Conservation (phyloP, 2,797 vertebrate species). For the Rhinichthys osculus region DNA sequence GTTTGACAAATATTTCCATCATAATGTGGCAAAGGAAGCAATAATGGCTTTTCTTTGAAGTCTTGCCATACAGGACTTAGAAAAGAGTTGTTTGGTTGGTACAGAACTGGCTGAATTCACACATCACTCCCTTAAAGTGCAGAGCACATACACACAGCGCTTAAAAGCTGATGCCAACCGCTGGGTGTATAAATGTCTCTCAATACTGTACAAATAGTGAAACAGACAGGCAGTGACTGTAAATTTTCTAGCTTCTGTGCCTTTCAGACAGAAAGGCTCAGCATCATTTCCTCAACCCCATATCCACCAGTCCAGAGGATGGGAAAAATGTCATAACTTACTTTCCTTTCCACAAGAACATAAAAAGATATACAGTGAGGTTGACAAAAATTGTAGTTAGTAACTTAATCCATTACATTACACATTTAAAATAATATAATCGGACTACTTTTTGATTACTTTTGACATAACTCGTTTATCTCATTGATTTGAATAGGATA, state of each 20-base stretch:
- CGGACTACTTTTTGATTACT: neutral
- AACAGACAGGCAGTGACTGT: constrained; percentile 5
- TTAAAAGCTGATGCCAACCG: constrained; percentile 15
- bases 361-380: neutral
- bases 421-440: neutral
- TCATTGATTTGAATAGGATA: neutral
- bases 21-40: constrained; percentile 42
- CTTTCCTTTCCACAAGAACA: neutral
- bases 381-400: neutral
- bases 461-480: neutral
- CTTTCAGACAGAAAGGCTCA: constrained; percentile 27
- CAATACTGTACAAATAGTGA: constrained; percentile 32
- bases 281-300: constrained; percentile 10
- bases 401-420: neutral
- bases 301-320: neutral
- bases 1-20: constrained; percentile 41
- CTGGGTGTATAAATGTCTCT: constrained; percentile 17
- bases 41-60: constrained; percentile 36
- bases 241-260: constrained; percentile 14
- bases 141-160: neutral
- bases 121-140: constrained; percentile 9
- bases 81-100: constrained; percentile 11
- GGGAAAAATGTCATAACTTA: neutral
- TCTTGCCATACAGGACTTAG: constrained; percentile 32
- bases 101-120: constrained; percentile 22